Evolutionary conservation across 2,888 invertebrate species (phyloP).

Genomic region (Elysia crispata): DNA sequence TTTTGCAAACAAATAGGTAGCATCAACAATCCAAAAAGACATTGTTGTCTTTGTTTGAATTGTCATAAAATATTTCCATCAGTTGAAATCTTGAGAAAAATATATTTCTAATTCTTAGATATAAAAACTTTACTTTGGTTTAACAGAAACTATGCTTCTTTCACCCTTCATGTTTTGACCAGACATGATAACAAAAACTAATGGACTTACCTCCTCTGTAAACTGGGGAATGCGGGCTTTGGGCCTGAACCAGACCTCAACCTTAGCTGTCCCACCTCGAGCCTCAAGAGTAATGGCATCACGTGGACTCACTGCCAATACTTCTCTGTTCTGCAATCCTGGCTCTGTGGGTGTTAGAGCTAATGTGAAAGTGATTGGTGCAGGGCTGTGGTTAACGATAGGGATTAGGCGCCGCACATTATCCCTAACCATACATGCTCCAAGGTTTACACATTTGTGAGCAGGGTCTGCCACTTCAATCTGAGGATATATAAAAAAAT

Average conservation of each 20-base stretch:
- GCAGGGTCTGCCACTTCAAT: conserved; percentile 75
- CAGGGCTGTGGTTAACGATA: conserved; percentile 76
- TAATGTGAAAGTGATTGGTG: conserved; percentile 74
- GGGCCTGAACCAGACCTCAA: conserved; percentile 74
- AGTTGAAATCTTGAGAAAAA: no score
- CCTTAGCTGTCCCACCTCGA: conserved; percentile 71
- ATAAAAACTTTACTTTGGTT: no score
- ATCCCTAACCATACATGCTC: conserved; percentile 73
- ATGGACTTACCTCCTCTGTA: conserved; percentile 73
- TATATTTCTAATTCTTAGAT: no score
- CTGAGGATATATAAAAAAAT: conserved; percentile 56
- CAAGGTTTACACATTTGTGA: conserved; percentile 75
- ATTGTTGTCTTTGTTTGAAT: no score
- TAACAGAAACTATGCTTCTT: no score
- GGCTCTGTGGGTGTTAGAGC: conserved; percentile 72
- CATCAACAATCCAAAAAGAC: no score
- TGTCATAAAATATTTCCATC: no score
- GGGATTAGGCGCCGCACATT: conserved; percentile 71
- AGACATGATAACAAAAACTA: not conserved
- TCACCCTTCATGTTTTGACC: no score
- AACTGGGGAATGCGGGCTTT: conserved; percentile 74
- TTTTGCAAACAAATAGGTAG: no score
- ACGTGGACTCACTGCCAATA: conserved; percentile 69
- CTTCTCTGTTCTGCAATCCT: conserved; percentile 69
- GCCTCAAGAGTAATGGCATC: conserved; percentile 71